Evolutionary conservation across 2,797 vertebrate species (phyloP), one percentile per base, ranked within the genome.

Genomic region (Myotis vivesi): DNA sequence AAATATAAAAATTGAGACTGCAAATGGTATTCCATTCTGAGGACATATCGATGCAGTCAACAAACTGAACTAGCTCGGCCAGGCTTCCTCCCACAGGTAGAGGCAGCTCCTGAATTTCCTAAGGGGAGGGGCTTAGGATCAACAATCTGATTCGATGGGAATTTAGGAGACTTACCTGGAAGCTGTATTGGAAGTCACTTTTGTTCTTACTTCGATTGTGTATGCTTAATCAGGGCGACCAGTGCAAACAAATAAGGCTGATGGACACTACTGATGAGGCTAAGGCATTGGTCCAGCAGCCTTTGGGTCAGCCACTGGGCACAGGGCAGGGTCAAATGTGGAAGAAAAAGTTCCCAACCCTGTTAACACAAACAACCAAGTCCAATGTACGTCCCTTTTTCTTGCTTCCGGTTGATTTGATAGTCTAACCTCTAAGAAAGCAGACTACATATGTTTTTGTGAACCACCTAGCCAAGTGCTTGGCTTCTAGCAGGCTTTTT

Each of bases 281-380:
- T 23, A 8, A 51, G 20, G 20, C 16, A 33, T 17, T 36, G n/a
- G 13, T 38, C 33, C n/a, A 9, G n/a, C 46, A 91, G 77, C 5
- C 33, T 87, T 15, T 53, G 33, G 4, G 30, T 83, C 84, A 51
- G 53, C 11, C 10, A 5, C 69, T 25, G 1, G 6, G 25, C 53
- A 69, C 10, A 53, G 2, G 6, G 1, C 19, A 53, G 8, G 85
- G 12, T 20, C n/a, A 51, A n/a, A 33, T 0, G 0, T 20, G 1
- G 36, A 90, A n/a, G 57, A 7, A 75, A 53, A 92, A 82, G 23
- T 25, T 87, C 2, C 28, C n/a, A 72, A 0, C 2, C 12, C 23
- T 25, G 19, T 25, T 6, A 66, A n/a, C 20, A 89, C 36, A 86
- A 44, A 62, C 46, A 83, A 51, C 10, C 51, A 41, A 30, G 20